Evolutionary conservation across 2,888 invertebrate genomes (phyloP).

Genomic region (Hypena proboscidalis): DNA sequence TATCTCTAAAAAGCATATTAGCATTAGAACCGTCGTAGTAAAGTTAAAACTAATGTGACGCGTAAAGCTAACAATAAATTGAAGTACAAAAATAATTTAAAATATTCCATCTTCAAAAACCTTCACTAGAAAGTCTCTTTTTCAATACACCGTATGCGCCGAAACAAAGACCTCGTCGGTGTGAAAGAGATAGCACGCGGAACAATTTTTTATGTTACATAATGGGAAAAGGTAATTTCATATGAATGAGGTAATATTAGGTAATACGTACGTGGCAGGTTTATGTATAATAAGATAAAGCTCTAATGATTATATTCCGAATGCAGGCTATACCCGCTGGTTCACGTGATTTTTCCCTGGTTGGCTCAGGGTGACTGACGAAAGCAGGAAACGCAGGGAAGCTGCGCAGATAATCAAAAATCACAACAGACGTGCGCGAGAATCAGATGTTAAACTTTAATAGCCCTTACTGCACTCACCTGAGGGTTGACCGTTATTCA

Average conservation of each 20-base stretch:
- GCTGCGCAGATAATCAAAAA: conserved; percentile 14
- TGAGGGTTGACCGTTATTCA: conserved; percentile 5
- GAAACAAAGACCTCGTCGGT: neutral
- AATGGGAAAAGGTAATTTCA: no score
- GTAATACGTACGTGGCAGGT: neutral
- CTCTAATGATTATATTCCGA: neutral
- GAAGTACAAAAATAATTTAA: no score
- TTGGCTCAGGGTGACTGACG: conserved; percentile 8
- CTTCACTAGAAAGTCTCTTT: neutral
- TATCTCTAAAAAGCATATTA: no score
- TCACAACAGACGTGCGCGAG: neutral
- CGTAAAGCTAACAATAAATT: no score
- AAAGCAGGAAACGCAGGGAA: conserved; percentile 1
- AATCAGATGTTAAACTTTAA: conserved; percentile 1
- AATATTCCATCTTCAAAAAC: no score
- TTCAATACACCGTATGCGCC: neutral
- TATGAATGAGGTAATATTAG: neutral
- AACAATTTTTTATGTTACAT: no score
- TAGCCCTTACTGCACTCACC: conserved; percentile 7
- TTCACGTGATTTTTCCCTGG: conserved; percentile 8
- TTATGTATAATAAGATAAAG: neutral
- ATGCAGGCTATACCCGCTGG: neutral
- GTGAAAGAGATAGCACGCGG: neutral
- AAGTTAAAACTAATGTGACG: no score
- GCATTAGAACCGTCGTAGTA: no score